Evolutionary conservation across 2,113 vertebrate genomes (phyloP).

Genomic region (Lepisosteus oculatus): DNA sequence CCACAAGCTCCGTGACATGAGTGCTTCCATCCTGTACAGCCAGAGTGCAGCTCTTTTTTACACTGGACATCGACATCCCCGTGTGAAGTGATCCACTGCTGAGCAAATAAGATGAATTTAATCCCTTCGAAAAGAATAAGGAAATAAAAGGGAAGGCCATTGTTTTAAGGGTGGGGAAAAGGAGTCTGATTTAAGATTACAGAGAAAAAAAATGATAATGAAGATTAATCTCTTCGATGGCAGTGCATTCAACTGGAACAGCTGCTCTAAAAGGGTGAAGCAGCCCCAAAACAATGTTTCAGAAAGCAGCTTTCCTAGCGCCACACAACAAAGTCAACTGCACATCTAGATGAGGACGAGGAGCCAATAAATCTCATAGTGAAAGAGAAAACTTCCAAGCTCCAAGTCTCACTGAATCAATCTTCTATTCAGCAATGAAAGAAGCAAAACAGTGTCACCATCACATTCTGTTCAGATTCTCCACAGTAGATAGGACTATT

Average conservation of each 20-base stretch:
- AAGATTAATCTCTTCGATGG: constrained; percentile 19
- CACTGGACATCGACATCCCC: constrained; percentile 47
- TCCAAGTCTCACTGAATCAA: constrained; percentile 17
- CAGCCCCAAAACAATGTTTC: not conserved
- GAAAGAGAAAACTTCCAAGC: not conserved
- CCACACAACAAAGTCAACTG: not conserved
- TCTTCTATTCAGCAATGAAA: constrained; percentile 27
- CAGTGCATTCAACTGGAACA: constrained; percentile 7
- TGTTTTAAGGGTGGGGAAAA: constrained; percentile 28
- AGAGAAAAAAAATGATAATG: constrained; percentile 15
- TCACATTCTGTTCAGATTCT: not conserved
- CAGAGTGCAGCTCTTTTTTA: constrained; percentile 32
- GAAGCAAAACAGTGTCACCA: constrained; percentile 12
- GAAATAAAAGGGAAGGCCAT: constrained; percentile 30
- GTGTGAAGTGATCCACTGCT: constrained; percentile 38
- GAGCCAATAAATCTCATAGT: constrained; percentile 4
- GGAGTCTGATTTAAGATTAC: constrained; percentile 2
- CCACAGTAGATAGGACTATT: too few species aligned
- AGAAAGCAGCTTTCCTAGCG: not conserved
- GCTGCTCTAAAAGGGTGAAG: constrained; percentile 5
- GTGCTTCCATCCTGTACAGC: constrained; percentile 28
- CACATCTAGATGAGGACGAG: not conserved
- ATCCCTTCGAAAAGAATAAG: constrained; percentile 2
- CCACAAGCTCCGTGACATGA: not conserved
- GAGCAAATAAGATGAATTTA: constrained; percentile 21